Base-by-base conservation (phyloP, 2,888 invertebrate genomes). In the Amphimallon solstitiale region DNA sequence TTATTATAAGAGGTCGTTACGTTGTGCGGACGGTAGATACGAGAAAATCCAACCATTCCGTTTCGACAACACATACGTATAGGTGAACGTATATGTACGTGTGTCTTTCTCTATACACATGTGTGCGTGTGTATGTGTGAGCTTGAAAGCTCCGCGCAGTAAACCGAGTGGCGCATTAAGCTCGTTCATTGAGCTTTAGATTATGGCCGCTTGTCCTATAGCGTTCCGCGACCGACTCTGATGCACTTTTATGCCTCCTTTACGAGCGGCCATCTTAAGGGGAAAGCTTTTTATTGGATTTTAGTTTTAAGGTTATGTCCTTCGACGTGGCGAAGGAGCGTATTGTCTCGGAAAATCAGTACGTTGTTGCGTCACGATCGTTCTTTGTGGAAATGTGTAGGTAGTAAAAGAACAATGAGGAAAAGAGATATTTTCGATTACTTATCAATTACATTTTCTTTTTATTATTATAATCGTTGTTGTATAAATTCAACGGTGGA, bases 201-300 rank as follows among this genome's bases (percentile, higher is more conserved):
- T 80, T 79, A 80, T 77, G 74, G 77, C 78, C 76, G 70, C 75
- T 78, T 76, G 78, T 78, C 79, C 78, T 78, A 79, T 79, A 71
- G 76, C 75, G 73, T 72, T 72, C 73, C 74, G 74, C 71, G 75
- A 75, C 77, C 72, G 74, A 76, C 76, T 68, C 72, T 75, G 79
- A 76, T 79, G 77, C 79, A 78, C 76, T 78, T 79, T 79, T 79
- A 75, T 74, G 71, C 73, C 75, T 75, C 76, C 75, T 77, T 79
- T 79, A 78, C 77, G 78, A 77, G 77, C 79, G 76, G 77, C 78
- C 78, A 79, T 79, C 78, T 79, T 78, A 77, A 70, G 68, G 71
- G 67, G 69, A 66, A 43, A 71, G 70, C 72, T 68, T 72, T 70
- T 72, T 72, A 71, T 70, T 67, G 67, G 60, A 61, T 66, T 65